Base-by-base conservation (phyloP, 2,113 vertebrate species). In the Corythornis cristatus region DNA sequence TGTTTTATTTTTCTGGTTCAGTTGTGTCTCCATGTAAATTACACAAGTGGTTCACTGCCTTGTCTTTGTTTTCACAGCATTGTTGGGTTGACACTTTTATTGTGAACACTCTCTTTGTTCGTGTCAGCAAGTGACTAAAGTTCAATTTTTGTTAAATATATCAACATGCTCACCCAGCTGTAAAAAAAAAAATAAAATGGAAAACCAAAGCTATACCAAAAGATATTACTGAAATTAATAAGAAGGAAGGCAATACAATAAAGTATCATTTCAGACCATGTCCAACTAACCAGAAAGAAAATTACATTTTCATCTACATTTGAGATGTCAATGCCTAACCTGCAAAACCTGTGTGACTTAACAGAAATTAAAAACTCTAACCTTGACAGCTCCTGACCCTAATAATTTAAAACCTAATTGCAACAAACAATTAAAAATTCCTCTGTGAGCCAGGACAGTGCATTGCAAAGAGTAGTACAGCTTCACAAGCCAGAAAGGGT, bases 21-120 rank as follows among this genome's bases (percentile, higher is more conserved):
- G 51, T 83, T 26, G 0, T 40, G 73, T 61, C 43, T 76, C 62
- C 37, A 31, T 0, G 0, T 23, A 28, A 80, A 17, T 14, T 37
- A 33, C 31, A 74, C 22, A 83, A 58, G 15, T 31, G 8, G 17
- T 72, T 91, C 66, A 43, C 19, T 91, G 42, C 9, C 46, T 90
- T 88, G 9, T 13, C 62, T 83, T 88, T 86, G 8, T 81, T 91
- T 72, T 42, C 62, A 66, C 33, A 58, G 28, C 28, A 50, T n/a
- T 64, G 16, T 56, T 91, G 35, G 58, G 8, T 28, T 88, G 76
- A 54, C 51, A 46, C 12, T 9, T 81, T 72, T 81, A 61, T 11
- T 72, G 35, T n/a, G 75, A 90, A 75, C 29, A 50, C 10, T 17
- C 17, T 75, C 77, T 53, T 33, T 78, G 57, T 67, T 88, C n/a